These are phyloP conservation scores for Myiozetetes cayanensis DNA, from an alignment of 2,113 vertebrate species.

Conservation along the genomic window DNA sequence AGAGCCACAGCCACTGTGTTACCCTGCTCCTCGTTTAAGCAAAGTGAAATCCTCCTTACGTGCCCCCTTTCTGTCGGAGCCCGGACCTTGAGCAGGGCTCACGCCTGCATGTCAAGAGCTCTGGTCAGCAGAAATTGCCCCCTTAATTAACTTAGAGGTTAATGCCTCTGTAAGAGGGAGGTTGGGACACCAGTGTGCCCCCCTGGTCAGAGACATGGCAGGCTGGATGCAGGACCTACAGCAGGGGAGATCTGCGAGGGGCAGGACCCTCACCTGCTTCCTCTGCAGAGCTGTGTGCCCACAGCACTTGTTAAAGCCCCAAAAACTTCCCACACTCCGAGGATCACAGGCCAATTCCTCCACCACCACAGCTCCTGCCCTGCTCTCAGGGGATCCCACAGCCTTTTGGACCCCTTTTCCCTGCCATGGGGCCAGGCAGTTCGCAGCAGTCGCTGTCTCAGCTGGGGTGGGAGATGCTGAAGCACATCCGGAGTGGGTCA, in stretches of 20 bases:
- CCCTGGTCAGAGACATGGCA: not conserved
- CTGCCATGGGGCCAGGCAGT: fast-evolving
- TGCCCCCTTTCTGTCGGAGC: not conserved
- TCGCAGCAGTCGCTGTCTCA: not conserved
- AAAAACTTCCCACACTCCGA: not conserved
- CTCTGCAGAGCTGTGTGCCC: not conserved
- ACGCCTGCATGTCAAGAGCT: not conserved
- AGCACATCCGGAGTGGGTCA: not conserved
- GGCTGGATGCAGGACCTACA: not conserved
- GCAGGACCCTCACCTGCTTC: not conserved
- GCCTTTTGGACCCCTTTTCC: not conserved
- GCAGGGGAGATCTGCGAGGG: not conserved
- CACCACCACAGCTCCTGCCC: not conserved
- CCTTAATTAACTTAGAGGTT: not conserved
- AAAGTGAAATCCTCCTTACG: not conserved
- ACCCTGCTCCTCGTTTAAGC: not conserved
- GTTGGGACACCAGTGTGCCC: not conserved
- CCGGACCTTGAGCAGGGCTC: not conserved
- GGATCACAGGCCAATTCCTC: not conserved
- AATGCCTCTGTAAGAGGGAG: not conserved
- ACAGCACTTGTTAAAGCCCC: not conserved
- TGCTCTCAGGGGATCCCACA: not conserved
- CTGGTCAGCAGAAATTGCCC: not conserved
- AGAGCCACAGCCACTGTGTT: fast-evolving
- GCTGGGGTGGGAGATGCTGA: not conserved